Conservation (phyloP, 2,888 invertebrate species). For the Pristionchus japonicus region DNA sequence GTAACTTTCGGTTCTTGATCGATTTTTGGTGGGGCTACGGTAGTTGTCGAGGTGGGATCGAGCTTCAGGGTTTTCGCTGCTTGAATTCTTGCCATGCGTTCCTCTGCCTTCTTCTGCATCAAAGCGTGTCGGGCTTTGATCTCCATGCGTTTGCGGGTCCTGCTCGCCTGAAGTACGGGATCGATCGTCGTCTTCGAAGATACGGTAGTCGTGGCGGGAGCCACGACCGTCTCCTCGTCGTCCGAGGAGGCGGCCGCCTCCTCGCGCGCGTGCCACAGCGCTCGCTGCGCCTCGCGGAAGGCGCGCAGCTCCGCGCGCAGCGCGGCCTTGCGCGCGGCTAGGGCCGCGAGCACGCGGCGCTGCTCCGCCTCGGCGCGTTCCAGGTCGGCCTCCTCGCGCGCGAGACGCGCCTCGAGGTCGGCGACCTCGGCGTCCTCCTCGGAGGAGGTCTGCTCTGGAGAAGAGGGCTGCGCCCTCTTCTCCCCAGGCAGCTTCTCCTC, state of each 20-base stretch:
- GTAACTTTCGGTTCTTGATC: not conserved
- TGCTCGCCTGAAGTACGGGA: not conserved
- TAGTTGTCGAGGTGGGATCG: not conserved
- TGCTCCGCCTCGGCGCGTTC: constrained; percentile 20
- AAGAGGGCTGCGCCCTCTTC: not conserved
- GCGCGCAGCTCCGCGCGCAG: not conserved
- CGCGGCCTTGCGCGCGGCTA: not conserved
- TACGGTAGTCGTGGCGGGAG: constrained; percentile 11
- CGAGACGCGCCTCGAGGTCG: not conserved
- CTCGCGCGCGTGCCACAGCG: not conserved
- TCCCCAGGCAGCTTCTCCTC: not conserved
- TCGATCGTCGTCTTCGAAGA: not conserved
- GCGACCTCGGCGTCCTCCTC: constrained; percentile 9
- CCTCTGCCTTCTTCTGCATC: not conserved
- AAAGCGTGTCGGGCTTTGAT: not conserved
- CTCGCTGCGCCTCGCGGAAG: not conserved
- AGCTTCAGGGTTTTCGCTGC: not conserved
- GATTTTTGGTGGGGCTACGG: not conserved
- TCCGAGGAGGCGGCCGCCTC: not conserved
- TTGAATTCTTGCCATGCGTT: not conserved
- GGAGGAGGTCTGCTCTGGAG: not conserved
- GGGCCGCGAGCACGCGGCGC: not conserved
- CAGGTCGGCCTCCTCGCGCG: not conserved
- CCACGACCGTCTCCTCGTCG: not conserved
- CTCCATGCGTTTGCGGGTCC: not conserved